These are phyloP conservation scores for Sorex fumeus DNA, from an alignment of 2,113 vertebrate genomes.

Conservation along the genomic window DNA sequence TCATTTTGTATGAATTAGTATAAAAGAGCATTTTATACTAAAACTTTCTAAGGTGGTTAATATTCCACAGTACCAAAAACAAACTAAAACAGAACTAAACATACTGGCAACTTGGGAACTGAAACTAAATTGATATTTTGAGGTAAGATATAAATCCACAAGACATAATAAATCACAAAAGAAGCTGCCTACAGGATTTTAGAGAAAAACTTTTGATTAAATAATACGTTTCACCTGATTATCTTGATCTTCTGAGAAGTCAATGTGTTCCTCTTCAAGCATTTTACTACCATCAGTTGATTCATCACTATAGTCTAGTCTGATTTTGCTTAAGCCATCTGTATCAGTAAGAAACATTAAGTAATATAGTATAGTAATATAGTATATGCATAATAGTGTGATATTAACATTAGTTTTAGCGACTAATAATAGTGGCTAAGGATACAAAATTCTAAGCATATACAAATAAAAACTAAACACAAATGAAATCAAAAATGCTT, in stretches of 20 bases:
- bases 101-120: neutral
- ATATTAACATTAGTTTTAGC: neutral
- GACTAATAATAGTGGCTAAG: conserved; percentile 17
- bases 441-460: conserved; percentile 50
- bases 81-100: neutral
- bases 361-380: conserved; percentile 74
- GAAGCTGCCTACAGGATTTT: neutral
- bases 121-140: conserved; percentile 39
- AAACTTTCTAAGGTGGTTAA: neutral
- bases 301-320: conserved; percentile 92
- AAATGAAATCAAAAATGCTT: neutral
- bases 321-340: conserved; percentile 97
- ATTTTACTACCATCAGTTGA: conserved; percentile 87
- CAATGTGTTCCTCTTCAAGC: conserved; percentile 92
- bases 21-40: no score
- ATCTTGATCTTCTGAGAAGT: conserved; percentile 97
- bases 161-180: neutral
- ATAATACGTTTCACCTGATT: conserved; percentile 91
- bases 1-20: neutral
- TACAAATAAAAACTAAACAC: conserved; percentile 39
- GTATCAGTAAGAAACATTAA: conserved; percentile 79
- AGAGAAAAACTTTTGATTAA: conserved; percentile 31
- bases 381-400: conserved; percentile 16
- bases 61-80: neutral
- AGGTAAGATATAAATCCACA: conserved; percentile 19